Percentiles rank a stretch among this genome's conserved stretches.
Evolutionary conservation across 1,140 invertebrate genomes (phyloP).

Genomic region (Oppia nitens): DNA sequence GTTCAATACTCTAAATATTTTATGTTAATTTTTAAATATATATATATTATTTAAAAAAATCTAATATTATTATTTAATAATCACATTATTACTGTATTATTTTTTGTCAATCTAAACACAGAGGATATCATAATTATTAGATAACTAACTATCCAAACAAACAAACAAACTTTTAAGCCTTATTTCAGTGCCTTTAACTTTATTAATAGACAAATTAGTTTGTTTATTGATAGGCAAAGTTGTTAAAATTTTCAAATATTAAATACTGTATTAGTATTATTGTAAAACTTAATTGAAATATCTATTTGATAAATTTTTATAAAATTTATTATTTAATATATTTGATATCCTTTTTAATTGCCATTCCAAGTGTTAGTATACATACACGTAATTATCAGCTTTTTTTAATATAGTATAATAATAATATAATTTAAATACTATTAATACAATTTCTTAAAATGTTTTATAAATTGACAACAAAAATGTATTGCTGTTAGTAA

Average conservation of each 20-base stretch:
- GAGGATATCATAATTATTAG: neutral
- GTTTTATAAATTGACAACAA: no score
- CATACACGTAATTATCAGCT: no score
- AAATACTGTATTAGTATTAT: neutral
- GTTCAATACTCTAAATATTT: constrained; percentile 18
- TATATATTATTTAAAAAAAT: neutral
- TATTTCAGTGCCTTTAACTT: neutral
- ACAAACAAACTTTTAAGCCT: no score
- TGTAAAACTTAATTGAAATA: neutral
- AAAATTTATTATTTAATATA: neutral
- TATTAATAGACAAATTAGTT: no score
- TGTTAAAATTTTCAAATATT: neutral
- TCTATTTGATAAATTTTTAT: neutral
- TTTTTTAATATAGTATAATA: no score
- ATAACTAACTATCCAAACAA: neutral
- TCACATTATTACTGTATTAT: no score
- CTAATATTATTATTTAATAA: no score
- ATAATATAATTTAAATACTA: no score
- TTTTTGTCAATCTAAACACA: neutral
- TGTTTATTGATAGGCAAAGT: no score
- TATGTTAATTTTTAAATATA: neutral
- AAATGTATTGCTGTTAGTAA: no score
- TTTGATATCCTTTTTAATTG: neutral
- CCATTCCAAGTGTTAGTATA: neutral
- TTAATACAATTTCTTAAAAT: no score